phyloP scores from a whole-genome alignment of 2,797 vertebrate genomes.

The Halcyon leucocephala region DNA sequence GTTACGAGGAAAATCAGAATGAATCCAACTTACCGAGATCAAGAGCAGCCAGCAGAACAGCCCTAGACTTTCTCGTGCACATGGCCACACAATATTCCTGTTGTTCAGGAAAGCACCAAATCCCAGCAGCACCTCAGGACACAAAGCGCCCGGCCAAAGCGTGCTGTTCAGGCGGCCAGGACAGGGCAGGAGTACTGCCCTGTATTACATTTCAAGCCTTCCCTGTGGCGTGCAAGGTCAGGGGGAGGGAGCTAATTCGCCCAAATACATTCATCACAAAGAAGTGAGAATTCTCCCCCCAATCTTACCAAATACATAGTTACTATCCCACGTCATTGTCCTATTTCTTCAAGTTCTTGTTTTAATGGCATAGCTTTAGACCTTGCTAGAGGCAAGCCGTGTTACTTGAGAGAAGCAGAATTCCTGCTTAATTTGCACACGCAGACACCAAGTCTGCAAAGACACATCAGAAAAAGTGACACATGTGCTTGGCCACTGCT shows the following conservation, averaged over 20 bases:
- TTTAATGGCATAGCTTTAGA: neutral
- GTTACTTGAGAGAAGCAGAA: neutral
- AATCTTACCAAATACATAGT: neutral
- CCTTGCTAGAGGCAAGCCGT: neutral
- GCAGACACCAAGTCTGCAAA: neutral
- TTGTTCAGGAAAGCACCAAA: neutral
- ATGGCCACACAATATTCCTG: neutral
- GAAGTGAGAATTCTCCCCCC: fast-evolving
- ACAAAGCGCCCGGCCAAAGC: neutral
- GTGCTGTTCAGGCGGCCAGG: fast-evolving
- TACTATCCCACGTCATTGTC: neutral
- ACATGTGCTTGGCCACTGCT: neutral
- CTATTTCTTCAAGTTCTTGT: neutral
- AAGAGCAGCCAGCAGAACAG: neutral
- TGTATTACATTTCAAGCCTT: fast-evolving
- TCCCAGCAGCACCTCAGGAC: neutral
- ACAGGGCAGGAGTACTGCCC: neutral
- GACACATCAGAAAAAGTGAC: neutral
- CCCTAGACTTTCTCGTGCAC: neutral
- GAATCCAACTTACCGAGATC: neutral
- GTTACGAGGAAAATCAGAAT: neutral
- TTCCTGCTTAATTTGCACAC: neutral
- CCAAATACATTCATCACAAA: neutral
- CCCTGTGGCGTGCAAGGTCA: fast-evolving
- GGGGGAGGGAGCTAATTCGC: neutral